Evolutionary conservation across 2,113 vertebrate genomes (phyloP), one percentile per base, ranked within the genome.

Genomic region (Ranitomeya variabilis): DNA sequence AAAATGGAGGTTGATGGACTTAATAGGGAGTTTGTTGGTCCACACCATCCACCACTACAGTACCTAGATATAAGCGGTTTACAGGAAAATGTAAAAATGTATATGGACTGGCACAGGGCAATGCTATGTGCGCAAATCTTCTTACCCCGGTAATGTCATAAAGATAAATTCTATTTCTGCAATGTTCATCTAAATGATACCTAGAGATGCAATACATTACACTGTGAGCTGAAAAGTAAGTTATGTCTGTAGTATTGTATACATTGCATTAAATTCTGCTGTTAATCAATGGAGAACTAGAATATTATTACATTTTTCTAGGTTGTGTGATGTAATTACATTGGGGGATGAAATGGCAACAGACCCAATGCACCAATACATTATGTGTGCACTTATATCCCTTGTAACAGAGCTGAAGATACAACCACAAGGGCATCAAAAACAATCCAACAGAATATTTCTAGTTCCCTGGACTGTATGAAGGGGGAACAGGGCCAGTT

Each of bases 261-360:
- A 79, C n/a, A 55, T 55, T 21, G 52, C 11, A 79, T 23, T 55
- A 55, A 6, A 57, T 57, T 18, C 18, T 79, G 5, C n/a, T 23
- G 52, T 7, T 54, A n/a, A 54, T 23, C 10, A 19, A 23, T n/a
- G 23, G n/a, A 79, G 52, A 79, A 79, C 52, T 52, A n/a, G 76
- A 54, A 78, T 55, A 13, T n/a, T 13, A 57, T 79, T 79, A 55
- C 10, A n/a, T 79, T 79, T 78, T 57, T 79, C 21, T 79, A n/a
- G 16, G 45, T n/a, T 78, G 52, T 78, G 9, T 78, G 21, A 23
- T 57, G 21, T 79, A 79, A 55, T 57, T 79, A 52, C 37, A 52
- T 76, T 76, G 45, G 37, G 73, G 73, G 52, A 18, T 16, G 52
- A 19, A 11, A 76, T 45, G 52, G 37, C 0, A 37, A 12, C 18